A percentile compares a stretch with the other conserved stretches of the same genome.
Evolutionary conservation across 2,113 vertebrate species (phyloP).

Genomic region (Python bivittatus): DNA sequence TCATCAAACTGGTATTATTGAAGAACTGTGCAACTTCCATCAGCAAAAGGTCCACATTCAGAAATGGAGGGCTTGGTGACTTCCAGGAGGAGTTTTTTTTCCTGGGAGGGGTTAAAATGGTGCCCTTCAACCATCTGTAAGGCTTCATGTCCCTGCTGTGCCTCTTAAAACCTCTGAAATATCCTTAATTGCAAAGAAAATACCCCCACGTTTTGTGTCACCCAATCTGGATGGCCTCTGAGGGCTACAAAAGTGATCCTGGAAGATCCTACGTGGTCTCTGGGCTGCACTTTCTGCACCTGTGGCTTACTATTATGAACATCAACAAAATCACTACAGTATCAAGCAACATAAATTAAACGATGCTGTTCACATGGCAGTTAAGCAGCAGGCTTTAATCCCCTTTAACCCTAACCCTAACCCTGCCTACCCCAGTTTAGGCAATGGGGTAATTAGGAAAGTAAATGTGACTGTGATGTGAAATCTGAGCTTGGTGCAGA

Average conservation of each 20-base stretch:
- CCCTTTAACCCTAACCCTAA: neutral
- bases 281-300: neutral
- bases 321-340: conserved; percentile 34
- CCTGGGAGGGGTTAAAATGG: neutral
- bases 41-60: neutral
- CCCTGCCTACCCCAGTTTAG: neutral
- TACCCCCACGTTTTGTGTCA: neutral
- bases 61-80: neutral
- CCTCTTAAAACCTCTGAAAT: neutral
- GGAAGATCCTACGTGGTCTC: neutral
- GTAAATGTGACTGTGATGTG: conserved; percentile 14
- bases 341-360: conserved; percentile 28
- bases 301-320: neutral
- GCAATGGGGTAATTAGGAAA: conserved; percentile 38
- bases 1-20: neutral
- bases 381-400: neutral
- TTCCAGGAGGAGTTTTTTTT: neutral
- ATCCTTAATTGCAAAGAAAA: neutral
- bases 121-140: neutral
- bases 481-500: neutral
- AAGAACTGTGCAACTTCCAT: neutral
- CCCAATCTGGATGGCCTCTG: neutral
- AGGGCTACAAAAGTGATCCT: neutral
- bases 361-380: neutral
- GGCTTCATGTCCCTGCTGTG: neutral